Percentiles rank a stretch among this genome's conserved stretches.
Conservation (phyloP, 2,888 invertebrate species). For the Coelogynopora nodosa region DNA sequence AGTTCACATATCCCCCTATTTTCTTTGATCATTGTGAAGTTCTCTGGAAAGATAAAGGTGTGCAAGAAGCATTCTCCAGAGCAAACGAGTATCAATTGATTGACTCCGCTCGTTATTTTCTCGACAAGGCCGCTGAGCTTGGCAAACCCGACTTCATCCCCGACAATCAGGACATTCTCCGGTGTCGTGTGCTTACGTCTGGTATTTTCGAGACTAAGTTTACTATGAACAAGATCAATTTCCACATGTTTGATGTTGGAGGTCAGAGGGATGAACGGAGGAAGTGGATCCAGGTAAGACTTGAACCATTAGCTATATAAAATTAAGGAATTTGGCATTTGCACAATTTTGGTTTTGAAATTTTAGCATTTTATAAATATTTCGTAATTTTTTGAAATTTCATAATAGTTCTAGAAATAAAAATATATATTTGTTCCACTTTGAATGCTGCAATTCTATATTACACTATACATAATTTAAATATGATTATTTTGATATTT, state of each 20-base stretch:
- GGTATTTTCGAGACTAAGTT: constrained; percentile 99
- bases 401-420: too few species aligned
- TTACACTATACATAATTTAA: too few species aligned
- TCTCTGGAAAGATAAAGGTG: constrained; percentile 94
- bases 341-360: too few species aligned
- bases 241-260: constrained; percentile 99
- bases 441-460: too few species aligned
- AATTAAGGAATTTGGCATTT: too few species aligned
- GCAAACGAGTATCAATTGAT: constrained; percentile 99
- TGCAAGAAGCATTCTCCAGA: constrained; percentile 90
- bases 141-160: constrained; percentile 43
- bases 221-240: constrained; percentile 99
- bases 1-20: constrained; percentile 86
- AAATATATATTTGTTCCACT: too few species aligned
- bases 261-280: constrained; percentile 98
- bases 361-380: too few species aligned
- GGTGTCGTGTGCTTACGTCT: constrained; percentile 99
- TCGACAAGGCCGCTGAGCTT: constrained; percentile 42
- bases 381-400: too few species aligned
- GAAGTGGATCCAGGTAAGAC: constrained; percentile 88
- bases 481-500: too few species aligned
- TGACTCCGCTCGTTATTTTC: constrained; percentile 92
- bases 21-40: constrained; percentile 97
- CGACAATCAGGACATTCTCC: constrained; percentile 79
- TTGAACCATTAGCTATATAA: too few species aligned